Evolutionary conservation across 2,797 vertebrate species (phyloP), one percentile per base, ranked within the genome.

Genomic region (Rachycentron canadum): DNA sequence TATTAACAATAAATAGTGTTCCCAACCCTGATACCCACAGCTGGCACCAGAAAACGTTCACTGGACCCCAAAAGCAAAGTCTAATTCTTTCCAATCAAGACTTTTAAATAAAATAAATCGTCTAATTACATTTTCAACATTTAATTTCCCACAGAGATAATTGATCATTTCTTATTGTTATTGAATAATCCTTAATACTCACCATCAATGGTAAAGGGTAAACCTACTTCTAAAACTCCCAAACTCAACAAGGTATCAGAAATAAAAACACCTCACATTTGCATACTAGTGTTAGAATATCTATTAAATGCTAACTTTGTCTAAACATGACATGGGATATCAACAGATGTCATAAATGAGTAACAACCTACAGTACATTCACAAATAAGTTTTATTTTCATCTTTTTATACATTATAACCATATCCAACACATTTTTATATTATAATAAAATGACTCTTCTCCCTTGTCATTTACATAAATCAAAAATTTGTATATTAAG

Each of bases 301-400:
- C 10, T 43, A 4, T 36, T 30, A 13, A 45, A 16, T 30, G 2
- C 49, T 13, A 16, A 30, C 9, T 52, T 47, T 10, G 16, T 41
- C 40, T 17, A 9, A n/a, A n/a, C n/a, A 30, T 17, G 13, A 32
- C 9, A 28, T 23, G 34, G 12, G 7, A 40, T 36, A 4, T n/a
- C n/a, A 40, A 38, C 9, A n/a, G 3, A 38, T 19, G 30, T 38
- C 4, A 65, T 19, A 26, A 73, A 85, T 34, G 0, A 78, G 30
- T 16, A 77, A 69, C 9, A 57, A 32, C 25, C 36, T 64, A 76
- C 16, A 73, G 34, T 90, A 92, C 92, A 92, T 93, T 94, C 90
- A 95, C 95, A 95, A 94, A 95, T 94, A 94, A 88, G 79, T 91
- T 95, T 95, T 95, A 95, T 95, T 95, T 92, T 75, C 88, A 91